Conservation (phyloP, 2,113 vertebrate genomes). For the Thymallus thymallus region DNA sequence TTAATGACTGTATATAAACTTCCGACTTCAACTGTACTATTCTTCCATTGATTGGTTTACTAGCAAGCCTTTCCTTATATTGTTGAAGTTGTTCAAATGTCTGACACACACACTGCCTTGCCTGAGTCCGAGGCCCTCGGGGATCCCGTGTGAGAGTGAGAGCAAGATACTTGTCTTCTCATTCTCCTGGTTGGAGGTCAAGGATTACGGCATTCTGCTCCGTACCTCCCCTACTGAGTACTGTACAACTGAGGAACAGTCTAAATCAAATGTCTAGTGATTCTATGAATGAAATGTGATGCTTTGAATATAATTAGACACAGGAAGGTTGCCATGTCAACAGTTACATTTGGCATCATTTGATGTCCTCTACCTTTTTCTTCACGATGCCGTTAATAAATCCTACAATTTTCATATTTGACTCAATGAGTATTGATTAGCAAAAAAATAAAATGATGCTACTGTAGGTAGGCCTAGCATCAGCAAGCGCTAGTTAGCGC, state of each 20-base stretch:
- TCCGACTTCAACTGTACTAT: too few relatives aligned
- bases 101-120: slow-evolving; percentile 36
- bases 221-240: slow-evolving; percentile 10
- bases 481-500: too few relatives aligned
- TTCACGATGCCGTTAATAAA: neutral
- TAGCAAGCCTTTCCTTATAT: slow-evolving; percentile 29
- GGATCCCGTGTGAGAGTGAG: neutral
- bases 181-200: slow-evolving; percentile 40
- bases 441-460: neutral
- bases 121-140: slow-evolving; percentile 1
- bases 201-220: neutral
- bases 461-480: too few relatives aligned
- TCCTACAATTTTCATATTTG: neutral
- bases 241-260: neutral
- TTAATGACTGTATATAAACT: too few relatives aligned
- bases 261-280: too few relatives aligned
- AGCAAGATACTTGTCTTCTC: neutral
- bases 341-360: too few relatives aligned
- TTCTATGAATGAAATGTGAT: neutral
- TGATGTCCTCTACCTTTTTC: too few relatives aligned
- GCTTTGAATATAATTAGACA: neutral
- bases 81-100: slow-evolving; percentile 46
- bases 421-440: neutral
- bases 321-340: too few relatives aligned
- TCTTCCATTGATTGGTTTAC: slow-evolving; percentile 47